Evolutionary conservation across 2,888 invertebrate genomes (phyloP).

Genomic region (Carabus problematicus): DNA sequence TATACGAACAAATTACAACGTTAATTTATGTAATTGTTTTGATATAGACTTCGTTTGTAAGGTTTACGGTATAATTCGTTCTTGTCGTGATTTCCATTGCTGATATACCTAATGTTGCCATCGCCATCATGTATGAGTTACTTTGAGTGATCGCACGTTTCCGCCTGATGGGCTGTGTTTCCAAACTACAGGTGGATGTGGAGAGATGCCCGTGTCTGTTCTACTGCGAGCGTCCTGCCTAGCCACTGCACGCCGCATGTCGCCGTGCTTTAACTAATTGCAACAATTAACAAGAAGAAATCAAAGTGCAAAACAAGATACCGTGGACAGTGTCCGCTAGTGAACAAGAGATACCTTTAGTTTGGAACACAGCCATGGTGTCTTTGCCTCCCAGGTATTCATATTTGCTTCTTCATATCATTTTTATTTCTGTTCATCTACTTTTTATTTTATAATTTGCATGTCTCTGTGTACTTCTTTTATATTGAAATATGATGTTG

Average conservation of each 20-base stretch:
- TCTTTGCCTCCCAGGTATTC: constrained; percentile 69
- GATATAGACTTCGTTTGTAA: too few relatives aligned
- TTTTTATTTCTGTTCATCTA: constrained; percentile 15
- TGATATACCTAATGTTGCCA: neutral
- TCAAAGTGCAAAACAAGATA: constrained; percentile 39
- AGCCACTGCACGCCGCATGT: constrained; percentile 37
- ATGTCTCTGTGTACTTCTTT: constrained; percentile 31
- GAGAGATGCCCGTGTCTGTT: constrained; percentile 42
- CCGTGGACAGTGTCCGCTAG: constrained; percentile 31
- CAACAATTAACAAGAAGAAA: constrained; percentile 41
- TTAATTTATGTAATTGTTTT: too few relatives aligned
- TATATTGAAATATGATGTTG: neutral
- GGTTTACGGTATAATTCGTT: constrained; percentile 3
- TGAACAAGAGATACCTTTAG: constrained; percentile 59
- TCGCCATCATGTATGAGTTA: constrained; percentile 10
- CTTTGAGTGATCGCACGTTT: constrained; percentile 51
- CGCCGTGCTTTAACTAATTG: constrained; percentile 42
- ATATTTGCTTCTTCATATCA: constrained; percentile 39
- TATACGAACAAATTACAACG: too few relatives aligned
- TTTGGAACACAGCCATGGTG: constrained; percentile 71
- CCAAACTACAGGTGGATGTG: constrained; percentile 60
- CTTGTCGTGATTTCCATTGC: constrained; percentile 3
- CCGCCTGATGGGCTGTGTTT: constrained; percentile 59
- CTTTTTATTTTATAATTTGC: constrained; percentile 48
- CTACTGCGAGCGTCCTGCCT: constrained; percentile 23